Conservation (phyloP, 2,797 vertebrate species). For the Microchirus variegatus region DNA sequence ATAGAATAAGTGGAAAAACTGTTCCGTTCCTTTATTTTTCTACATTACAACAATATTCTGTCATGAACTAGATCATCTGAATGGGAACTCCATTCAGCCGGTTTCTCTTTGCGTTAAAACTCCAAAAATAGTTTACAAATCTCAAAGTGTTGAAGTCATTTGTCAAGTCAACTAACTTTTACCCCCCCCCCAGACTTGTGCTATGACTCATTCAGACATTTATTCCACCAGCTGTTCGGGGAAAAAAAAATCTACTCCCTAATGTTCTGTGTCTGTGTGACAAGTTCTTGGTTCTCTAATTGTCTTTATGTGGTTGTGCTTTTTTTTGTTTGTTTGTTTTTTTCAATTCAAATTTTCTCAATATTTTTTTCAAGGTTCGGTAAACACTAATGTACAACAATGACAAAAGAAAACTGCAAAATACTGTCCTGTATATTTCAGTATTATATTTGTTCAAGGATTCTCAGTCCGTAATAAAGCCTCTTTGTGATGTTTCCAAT, state of each 20-base stretch:
- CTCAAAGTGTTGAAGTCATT: conserved; percentile 6
- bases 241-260: background rate
- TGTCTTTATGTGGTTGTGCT: no score
- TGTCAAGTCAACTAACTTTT: conserved; percentile 13
- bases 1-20: no score
- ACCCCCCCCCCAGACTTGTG: background rate
- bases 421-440: conserved; percentile 7
- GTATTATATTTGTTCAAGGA: conserved; percentile 25
- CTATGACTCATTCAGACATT: conserved; percentile 30
- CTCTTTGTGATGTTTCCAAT: conserved; percentile 64
- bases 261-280: background rate
- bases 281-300: background rate
- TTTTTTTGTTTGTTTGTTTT: no score
- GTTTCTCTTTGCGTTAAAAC: conserved; percentile 4
- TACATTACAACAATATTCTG: background rate
- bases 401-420: conserved; percentile 1
- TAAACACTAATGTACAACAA: no score
- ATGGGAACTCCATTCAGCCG: background rate
- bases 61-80: background rate
- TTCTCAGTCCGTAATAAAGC: conserved; percentile 35
- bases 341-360: no score
- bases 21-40: no score
- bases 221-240: conserved; percentile 24
- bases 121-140: background rate
- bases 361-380: no score